Base-by-base conservation (phyloP, 2,113 vertebrate genomes). In the Chionis minor region DNA sequence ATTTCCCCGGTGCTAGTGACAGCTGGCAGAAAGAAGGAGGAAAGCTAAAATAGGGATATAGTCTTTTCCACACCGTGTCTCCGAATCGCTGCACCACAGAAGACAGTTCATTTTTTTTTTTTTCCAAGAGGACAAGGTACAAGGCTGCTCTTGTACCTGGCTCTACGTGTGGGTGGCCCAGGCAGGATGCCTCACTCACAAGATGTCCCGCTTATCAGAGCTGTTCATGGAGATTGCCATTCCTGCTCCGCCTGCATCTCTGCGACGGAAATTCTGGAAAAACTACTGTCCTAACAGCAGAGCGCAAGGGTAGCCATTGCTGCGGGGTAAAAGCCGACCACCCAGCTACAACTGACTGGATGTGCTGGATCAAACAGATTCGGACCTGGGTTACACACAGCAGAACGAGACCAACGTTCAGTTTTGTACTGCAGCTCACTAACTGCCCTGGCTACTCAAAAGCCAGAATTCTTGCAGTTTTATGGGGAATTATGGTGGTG, bases 321-420 rank as follows among this genome's bases (percentile, higher is more conserved):
- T 26, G 6, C 71, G 8, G 71, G 33, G 65, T 49, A 55, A 52
- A 52, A 47, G n/a, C 42, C 71, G 77, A 16, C 42, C 28, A 15
- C 52, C 17, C 54, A 38, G 47, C 35, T 45, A 30, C 52, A n/a
- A 33, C n/a, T 32, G 23, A 21, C 20, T 4, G 33, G 59, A n/a
- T 24, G 71, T 15, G 4, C 62, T 20, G 28, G 7, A 24, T 52
- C 75, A 33, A 10, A n/a, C 0, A 8, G n/a, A 15, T 9, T 3
- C 3, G 40, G 49, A 14, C 32, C 56, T 2, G 14, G 18, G n/a
- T 33, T 16, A 52, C 19, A 1, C 8, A 32, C 2, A 1, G 56
- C 10, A 40, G 10, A 38, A 35, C 6, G 4, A 1, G 15, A 18
- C n/a, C 1, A 1, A 14, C 3, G 1, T 19, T 7, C 44, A 19